Evolutionary conservation across 2,888 invertebrate genomes (phyloP), one percentile per base, ranked within the genome.

Genomic region (Perizoma flavofasciatum): DNA sequence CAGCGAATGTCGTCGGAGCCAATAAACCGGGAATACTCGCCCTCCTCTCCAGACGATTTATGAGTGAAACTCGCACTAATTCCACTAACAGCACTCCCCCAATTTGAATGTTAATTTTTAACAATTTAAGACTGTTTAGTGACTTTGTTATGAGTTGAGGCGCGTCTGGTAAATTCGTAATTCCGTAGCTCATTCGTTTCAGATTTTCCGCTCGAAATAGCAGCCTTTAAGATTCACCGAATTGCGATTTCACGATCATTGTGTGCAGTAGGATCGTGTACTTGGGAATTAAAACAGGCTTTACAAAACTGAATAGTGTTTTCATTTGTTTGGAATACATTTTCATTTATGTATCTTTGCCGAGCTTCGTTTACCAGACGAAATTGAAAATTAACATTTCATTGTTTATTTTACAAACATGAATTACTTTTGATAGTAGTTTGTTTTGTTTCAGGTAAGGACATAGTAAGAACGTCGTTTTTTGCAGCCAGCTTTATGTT

Each of bases 21-120:
- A 88, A 89, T 88, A 89, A 86, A 87, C 81, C 80, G 84, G 70
- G 79, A 78, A 76, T 70, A 72, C 79, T 82, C 81, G 80, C 83
- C 86, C 83, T 87, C 86, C 88, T 84, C 84, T 82, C 82, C 78
- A 86, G 86, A 88, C 89, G 86, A 90, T 91, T 91, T 89, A 91
- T 86, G 86, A 82, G 81, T 78, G 78, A 81, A 86, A 86, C 83
- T 86, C 84, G 76, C 79, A 87, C 87, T 89, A 90, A 90, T 90
- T 88, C 89, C 85, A 86, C 89, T 90, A 88, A 89, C 87, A 86
- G 85, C 84, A 73, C 85, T 83, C 82, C 84, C 82, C 83, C 87
- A 86, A 90, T 90, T 89, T 89, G 84, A 89, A 91, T 91, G 89
- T 85, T 87, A 90, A 90, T 90, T 89, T 90, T 90, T 90, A 88